Base-by-base conservation (phyloP, 2,797 vertebrate species). In the Esox masquinongy region DNA sequence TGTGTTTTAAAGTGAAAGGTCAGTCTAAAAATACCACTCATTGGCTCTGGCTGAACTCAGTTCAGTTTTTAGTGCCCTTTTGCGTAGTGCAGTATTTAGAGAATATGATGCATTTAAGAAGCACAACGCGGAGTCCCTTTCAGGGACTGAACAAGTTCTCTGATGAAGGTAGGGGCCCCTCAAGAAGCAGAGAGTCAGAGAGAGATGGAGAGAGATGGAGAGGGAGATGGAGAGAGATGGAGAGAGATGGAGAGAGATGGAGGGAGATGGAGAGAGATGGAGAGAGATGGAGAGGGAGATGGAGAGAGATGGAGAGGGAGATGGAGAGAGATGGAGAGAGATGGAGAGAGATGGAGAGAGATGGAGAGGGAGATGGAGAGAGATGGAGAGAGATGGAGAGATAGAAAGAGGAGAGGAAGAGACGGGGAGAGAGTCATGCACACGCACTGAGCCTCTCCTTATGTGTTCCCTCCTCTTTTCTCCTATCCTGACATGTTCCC, bases 151-250 rank as follows among this genome's bases (percentile, higher is more conserved):
- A 31, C 29, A 31, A 31, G 29, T 31, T 31, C 29, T 31, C 29
- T 31, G 29, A 31, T 31, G 29, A 31, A 31, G 29, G 29, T 31
- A 31, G 29, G 1, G 29, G 3, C 29, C 29, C 29, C 29, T 31
- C 29, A 31, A 11, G 59, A 22, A 16, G 6, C 2, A 22, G 56
- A 59, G 43, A 80, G 74, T 77, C 53, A 77, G 61, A 29, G 53
- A n/a, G 72, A 63, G 75, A 50, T 47, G 29, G 64, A 31, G 26
- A 72, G 49, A 5, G 19, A 50, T 5, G 24, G 39, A 2, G 16
- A 47, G 68, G n/a, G n/a, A 2, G 56, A 59, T 15, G 56, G 56
- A 1, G 56, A 19, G 56, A 59, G 56, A 22, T 2, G n/a, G 3
- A 5, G 8, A 0, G 29, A 12, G 26, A 24, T 8, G 3, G 64